These are phyloP conservation scores for Lottia gigantea DNA, from an alignment of 2,888 invertebrate species.

Conservation along the genomic window DNA sequence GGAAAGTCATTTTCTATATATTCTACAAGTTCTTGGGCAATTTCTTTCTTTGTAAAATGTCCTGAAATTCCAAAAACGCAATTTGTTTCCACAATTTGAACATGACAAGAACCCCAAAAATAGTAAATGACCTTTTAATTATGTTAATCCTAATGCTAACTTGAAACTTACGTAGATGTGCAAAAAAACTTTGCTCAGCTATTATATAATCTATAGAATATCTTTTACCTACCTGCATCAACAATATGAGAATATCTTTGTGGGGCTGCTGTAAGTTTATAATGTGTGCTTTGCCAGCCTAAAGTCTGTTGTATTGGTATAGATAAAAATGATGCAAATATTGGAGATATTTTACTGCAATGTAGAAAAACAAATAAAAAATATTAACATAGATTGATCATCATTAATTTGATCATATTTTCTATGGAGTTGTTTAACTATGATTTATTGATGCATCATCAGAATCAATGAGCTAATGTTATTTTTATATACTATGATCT, in stretches of 20 bases:
- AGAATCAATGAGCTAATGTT: too few relatives aligned
- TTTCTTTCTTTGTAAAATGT: conserved; percentile 49
- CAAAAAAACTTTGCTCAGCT: too few relatives aligned
- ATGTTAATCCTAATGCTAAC: too few relatives aligned
- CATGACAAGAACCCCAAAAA: not conserved
- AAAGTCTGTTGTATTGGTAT: conserved; percentile 49
- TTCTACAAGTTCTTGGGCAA: conserved; percentile 48
- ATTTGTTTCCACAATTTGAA: not conserved
- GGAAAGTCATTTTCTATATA: conserved; percentile 49
- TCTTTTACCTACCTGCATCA: conserved; percentile 46
- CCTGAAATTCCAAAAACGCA: conserved; percentile 35
- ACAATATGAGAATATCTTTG: conserved; percentile 51
- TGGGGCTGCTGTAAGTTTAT: conserved; percentile 38
- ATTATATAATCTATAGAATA: not conserved
- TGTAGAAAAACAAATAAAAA: not conserved
- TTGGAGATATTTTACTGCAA: conserved; percentile 55
- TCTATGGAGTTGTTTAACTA: too few relatives aligned
- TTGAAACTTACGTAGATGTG: too few relatives aligned
- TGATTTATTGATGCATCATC: too few relatives aligned
- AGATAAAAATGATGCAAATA: conserved; percentile 53
- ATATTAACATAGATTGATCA: too few relatives aligned
- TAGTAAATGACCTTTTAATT: too few relatives aligned
- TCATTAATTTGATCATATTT: too few relatives aligned
- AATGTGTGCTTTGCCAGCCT: conserved; percentile 41
- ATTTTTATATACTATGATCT: too few relatives aligned